Evolutionary conservation across 2,888 invertebrate genomes (phyloP).

Genomic region (Catocala sponsa): DNA sequence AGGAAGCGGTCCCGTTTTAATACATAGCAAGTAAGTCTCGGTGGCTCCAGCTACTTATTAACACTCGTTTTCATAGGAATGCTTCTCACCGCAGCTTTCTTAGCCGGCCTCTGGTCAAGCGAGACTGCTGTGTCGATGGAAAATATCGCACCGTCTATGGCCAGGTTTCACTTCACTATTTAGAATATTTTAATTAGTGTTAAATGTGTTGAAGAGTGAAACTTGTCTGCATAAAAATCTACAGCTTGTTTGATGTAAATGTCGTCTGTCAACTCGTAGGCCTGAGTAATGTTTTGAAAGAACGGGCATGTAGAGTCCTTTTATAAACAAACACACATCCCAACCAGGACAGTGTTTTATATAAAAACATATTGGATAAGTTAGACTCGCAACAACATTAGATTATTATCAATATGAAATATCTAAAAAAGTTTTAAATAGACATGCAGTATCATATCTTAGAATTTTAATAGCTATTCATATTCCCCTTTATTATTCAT

Average conservation of each 20-base stretch:
- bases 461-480: too few relatives aligned
- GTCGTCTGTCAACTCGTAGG: not conserved
- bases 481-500: too few relatives aligned
- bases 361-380: too few relatives aligned
- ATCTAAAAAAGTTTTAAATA: too few relatives aligned
- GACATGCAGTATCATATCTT: too few relatives aligned
- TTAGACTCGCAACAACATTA: too few relatives aligned
- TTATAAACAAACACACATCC: too few relatives aligned
- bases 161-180: constrained; percentile 43
- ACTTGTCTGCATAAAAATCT: constrained; percentile 1
- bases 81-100: constrained; percentile 54
- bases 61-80: constrained; percentile 58
- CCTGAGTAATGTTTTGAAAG: too few relatives aligned
- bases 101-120: constrained; percentile 44
- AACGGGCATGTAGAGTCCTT: too few relatives aligned
- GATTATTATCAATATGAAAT: too few relatives aligned
- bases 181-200: constrained; percentile 33
- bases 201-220: constrained; percentile 15
- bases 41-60: constrained; percentile 20
- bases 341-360: too few relatives aligned
- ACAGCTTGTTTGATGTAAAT: not conserved
- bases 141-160: constrained; percentile 42
- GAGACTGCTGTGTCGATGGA: constrained; percentile 39
- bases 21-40: constrained; percentile 14
- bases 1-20: constrained; percentile 45